Percentiles rank a stretch among this genome's conserved stretches.
Evolutionary conservation across 2,888 invertebrate species (phyloP).

Genomic region (Tetanocera ferruginea): DNA sequence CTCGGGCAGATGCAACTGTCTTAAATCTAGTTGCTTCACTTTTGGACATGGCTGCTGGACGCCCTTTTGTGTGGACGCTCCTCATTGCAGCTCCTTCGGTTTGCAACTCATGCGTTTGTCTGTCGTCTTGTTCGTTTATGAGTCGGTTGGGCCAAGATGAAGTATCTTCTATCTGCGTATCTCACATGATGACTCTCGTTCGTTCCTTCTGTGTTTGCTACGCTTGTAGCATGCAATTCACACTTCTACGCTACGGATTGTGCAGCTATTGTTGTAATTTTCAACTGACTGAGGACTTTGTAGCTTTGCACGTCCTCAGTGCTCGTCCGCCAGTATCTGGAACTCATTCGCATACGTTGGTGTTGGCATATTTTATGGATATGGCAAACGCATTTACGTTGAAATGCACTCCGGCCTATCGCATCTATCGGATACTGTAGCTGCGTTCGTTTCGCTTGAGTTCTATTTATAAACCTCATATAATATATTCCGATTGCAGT

Average conservation of each 20-base stretch:
- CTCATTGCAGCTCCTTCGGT: too few species aligned
- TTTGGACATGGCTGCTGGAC: too few species aligned
- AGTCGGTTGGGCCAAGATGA: not conserved
- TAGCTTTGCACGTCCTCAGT: not conserved
- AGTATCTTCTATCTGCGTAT: not conserved
- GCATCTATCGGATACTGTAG: constrained; percentile 1
- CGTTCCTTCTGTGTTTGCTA: not conserved
- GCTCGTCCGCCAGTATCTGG: not conserved
- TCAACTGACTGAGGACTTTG: not conserved
- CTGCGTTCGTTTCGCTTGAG: not conserved
- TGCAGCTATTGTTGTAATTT: not conserved
- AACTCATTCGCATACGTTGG: not conserved
- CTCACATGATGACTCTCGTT: not conserved
- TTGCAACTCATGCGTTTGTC: not conserved
- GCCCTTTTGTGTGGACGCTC: too few species aligned
- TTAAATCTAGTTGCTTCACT: too few species aligned
- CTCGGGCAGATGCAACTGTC: too few species aligned
- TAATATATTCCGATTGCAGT: not conserved
- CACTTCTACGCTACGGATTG: not conserved
- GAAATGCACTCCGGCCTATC: not conserved
- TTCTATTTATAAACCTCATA: not conserved
- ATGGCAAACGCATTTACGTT: constrained; percentile 1
- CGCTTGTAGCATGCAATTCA: not conserved
- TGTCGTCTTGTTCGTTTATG: not conserved
- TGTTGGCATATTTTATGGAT: constrained; percentile 3